phyloP scores from a whole-genome alignment of 2,797 vertebrate genomes.

The Thripadectes ignobilis region DNA sequence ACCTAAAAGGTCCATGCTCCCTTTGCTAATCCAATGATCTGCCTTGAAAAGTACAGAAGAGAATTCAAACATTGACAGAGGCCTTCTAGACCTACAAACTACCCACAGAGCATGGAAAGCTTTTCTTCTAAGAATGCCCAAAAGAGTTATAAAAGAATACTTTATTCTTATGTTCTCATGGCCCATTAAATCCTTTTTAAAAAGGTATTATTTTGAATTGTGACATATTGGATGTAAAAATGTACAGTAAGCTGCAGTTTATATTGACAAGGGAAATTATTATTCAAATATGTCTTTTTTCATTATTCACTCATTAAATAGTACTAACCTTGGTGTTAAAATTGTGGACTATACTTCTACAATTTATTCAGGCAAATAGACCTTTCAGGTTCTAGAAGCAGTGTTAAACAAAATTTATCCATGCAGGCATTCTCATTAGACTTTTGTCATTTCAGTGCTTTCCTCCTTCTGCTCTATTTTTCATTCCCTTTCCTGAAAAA shows the following conservation, averaged over 20 bases:
- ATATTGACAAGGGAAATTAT: not conserved
- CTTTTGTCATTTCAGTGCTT: not conserved
- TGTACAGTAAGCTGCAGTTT: not conserved
- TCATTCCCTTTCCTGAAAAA: not conserved
- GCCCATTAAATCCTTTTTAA: conserved; percentile 68
- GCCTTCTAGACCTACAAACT: conserved; percentile 27
- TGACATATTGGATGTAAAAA: conserved; percentile 28
- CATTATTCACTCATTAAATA: conserved; percentile 1
- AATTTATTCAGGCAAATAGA: not conserved
- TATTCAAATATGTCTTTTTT: conserved; percentile 6
- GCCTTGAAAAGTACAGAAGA: conserved; percentile 5
- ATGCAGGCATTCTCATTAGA: not conserved
- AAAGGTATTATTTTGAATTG: conserved; percentile 55
- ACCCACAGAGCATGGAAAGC: not conserved
- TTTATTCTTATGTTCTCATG: conserved; percentile 62
- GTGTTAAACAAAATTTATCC: not conserved
- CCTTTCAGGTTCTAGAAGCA: not conserved
- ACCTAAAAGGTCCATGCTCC: not conserved
- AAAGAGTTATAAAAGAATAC: conserved; percentile 62
- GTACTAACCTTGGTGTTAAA: conserved; percentile 4
- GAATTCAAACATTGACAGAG: conserved; percentile 17
- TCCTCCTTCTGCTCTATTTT: not conserved
- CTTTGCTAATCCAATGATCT: conserved; percentile 11
- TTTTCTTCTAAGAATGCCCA: conserved; percentile 49
- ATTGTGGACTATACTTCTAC: not conserved